Base-by-base conservation (phyloP, 35 echinoderm and acorn worm species). In the Anneissia japonica region DNA sequence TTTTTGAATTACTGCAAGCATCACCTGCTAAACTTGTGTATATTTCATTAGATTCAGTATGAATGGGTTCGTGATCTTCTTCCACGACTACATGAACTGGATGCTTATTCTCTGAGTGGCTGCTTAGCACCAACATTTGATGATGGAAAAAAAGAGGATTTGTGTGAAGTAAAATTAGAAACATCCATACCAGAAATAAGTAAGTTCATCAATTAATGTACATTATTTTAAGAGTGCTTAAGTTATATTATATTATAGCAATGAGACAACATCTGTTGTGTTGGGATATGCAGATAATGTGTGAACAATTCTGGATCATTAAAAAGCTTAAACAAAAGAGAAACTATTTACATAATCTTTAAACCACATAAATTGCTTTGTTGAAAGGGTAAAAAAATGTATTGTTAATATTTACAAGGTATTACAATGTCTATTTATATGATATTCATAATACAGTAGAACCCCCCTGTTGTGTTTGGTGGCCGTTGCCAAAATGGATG, bases 91-190 rank as follows among this genome's bases (percentile, higher is more conserved):
- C 95, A 97, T 87, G 95, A 97, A 73, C 77, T 97, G 13, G 95
- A 97, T 91, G 95, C 86, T 4, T 97, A 97, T 79, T 92, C 82
- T 0, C 36, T 97, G 85, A 97, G 95, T 88, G 95, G 95, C 28
- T 97, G 95, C 80, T 75, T 97, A 30, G 89, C 90, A 77, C 91
- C 91, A 84, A 4, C 4, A 45, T 2, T 23, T 12, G 81, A 87
- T 55, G 73, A 30, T 82, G 64, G 75, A 6, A 78, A 34, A 14
- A 64, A 77, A 74, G 79, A 75, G 0, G 40, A 77, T 26, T 35
- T 72, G 21, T 76, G 21, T 6, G 72, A 40, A 39, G 41, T 75
- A 6, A 41, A 76, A 21, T 77, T 46, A 83, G 79, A 87, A 37
- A 35, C 30, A 35, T 23, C 73, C 3, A 30, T 23, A 21, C 30